Conservation (phyloP, 2,797 vertebrate genomes). For the Spondyliosoma cantharus region DNA sequence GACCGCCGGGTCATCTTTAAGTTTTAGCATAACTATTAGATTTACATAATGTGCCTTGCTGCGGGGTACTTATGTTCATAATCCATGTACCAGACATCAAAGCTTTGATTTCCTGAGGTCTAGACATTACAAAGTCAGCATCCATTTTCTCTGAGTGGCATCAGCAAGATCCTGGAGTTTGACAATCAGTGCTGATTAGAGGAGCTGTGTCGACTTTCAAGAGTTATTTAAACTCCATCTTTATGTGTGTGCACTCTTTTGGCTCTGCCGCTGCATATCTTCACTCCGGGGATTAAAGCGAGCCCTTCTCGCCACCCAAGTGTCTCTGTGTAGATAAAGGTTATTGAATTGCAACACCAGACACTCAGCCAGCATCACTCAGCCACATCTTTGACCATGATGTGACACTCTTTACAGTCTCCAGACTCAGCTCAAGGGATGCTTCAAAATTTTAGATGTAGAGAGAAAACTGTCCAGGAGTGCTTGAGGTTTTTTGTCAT, state of each 20-base stretch:
- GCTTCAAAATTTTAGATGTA: slow-evolving; percentile 26
- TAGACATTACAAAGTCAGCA: slow-evolving; percentile 41
- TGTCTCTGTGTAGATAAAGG: slow-evolving; percentile 40
- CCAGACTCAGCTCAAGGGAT: slow-evolving; percentile 4
- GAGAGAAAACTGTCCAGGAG: slow-evolving; percentile 27
- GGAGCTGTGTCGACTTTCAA: slow-evolving; percentile 31
- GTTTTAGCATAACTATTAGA: background rate
- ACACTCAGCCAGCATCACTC: slow-evolving; percentile 23
- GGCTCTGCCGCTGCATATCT: slow-evolving; percentile 23
- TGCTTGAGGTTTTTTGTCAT: slow-evolving; percentile 28
- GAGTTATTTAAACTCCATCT: slow-evolving; percentile 41
- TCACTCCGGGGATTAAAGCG: slow-evolving; percentile 34
- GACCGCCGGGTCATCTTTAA: background rate
- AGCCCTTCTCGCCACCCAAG: slow-evolving; percentile 29
- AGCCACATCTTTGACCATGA: slow-evolving; percentile 8
- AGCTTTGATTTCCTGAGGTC: slow-evolving; percentile 45
- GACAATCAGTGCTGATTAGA: slow-evolving; percentile 64
- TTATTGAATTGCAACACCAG: slow-evolving; percentile 45
- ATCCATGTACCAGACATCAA: slow-evolving; percentile 31
- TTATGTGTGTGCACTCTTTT: slow-evolving; percentile 4
- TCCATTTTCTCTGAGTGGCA: slow-evolving; percentile 41
- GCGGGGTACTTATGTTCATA: background rate
- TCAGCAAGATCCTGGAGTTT: slow-evolving; percentile 41
- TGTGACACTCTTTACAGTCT: background rate
- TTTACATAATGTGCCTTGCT: background rate